Base-by-base conservation (phyloP, 1,140 invertebrate species). In the Ceratina australensis region DNA sequence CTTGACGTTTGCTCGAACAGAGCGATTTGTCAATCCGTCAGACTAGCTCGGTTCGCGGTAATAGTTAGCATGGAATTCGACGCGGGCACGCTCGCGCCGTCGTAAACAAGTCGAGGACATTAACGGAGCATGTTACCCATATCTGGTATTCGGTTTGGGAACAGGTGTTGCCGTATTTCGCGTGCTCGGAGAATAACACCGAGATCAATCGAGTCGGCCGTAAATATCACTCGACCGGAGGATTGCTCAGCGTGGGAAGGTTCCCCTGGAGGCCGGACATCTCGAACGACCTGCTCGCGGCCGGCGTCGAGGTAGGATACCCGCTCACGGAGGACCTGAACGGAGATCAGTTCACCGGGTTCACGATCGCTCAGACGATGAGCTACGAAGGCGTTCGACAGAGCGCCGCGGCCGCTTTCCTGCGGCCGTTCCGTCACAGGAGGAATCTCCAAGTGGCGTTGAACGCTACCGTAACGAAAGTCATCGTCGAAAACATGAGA, bases 371-470 rank as follows among this genome's bases (percentile, higher is more conserved):
- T 60, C 95, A 93, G 90, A 94, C 84, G 68, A 95, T 92, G 0
- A 89, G 80, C 15, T 83, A 95, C 63, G 89, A 94, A 73, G 96
- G 96, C 0, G 93, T 93, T 2, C 91, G 96, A 64, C 93, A 95
- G 80, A 96, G 95, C 82, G 94, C 94, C 26, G 93, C 95, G 0
- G 88, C 93, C 78, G 95, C 95, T 0, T 97, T 95, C 86, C 88
- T 97, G 0, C 89, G 94, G 15, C 95, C 95, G 2, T 15, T 84
- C 0, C 88, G 94, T 12, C 81, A 94, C 59, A 90, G 95, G 22
- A 90, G 91, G 0, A 98, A 98, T 91, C 92, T 98, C 0, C 94
- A 96, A 78, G 90, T 97, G 0, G 88, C 94, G 42, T 82, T 96
- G 0, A 95, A 96, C 78, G 94, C 96, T 0, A 94, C 95, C 3